These are phyloP conservation scores for Myxocyprinus asiaticus DNA, from an alignment of 2,113 vertebrate species.

Conservation along the genomic window DNA sequence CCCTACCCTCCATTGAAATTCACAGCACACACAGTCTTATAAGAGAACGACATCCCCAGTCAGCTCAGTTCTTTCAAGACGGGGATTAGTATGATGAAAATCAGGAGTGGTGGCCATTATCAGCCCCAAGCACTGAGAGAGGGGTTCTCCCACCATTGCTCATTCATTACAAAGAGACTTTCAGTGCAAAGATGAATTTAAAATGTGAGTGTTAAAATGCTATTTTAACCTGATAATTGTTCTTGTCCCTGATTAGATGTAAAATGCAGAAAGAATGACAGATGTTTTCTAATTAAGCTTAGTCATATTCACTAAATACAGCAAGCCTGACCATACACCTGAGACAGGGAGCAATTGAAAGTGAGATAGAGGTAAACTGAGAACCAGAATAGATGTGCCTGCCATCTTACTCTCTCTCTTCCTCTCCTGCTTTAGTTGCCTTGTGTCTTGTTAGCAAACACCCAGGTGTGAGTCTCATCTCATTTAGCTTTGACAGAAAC, in stretches of 20 bases:
- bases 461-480: not conserved
- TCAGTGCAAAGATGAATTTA: not conserved
- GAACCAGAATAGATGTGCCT: slow-evolving; percentile 2
- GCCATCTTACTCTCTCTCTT: not conserved
- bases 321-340: not conserved
- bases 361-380: not conserved
- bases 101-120: slow-evolving; percentile 26
- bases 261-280: not conserved
- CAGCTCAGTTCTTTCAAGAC: slow-evolving; percentile 38
- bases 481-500: slow-evolving; percentile 48
- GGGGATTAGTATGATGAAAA: slow-evolving; percentile 33
- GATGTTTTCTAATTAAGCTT: not conserved
- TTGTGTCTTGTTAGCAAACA: slow-evolving; percentile 21
- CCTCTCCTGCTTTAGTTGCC: slow-evolving; percentile 52
- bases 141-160: slow-evolving; percentile 12
- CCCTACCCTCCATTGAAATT: slow-evolving; percentile 36
- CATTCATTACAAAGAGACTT: not conserved
- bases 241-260: not conserved
- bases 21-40: slow-evolving; percentile 32
- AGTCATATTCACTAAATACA: not conserved
- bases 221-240: not conserved
- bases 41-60: slow-evolving; percentile 34
- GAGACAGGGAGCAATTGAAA: not conserved
- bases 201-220: not conserved
- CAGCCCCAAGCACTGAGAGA: slow-evolving; percentile 15